phyloP scores from a whole-genome alignment of 2,888 invertebrate genomes.

The Osmoderma eremita region DNA sequence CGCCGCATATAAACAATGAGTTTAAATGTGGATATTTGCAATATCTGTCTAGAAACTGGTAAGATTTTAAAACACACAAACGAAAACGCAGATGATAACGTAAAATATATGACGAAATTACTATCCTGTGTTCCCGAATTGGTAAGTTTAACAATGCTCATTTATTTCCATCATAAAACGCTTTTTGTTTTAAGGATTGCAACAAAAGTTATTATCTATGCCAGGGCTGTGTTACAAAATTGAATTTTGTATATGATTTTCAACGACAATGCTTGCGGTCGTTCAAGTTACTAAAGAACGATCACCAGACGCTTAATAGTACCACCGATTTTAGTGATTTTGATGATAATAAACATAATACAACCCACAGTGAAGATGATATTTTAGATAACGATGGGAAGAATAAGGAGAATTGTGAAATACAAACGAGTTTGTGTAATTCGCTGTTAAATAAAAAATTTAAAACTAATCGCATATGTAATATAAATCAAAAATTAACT shows the following conservation, averaged over 20 bases:
- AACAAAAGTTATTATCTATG: conserved; percentile 50
- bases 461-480: conserved; percentile 25
- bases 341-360: background rate
- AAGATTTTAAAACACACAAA: conserved; percentile 47
- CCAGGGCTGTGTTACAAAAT: conserved; percentile 49
- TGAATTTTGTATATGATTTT: conserved; percentile 54
- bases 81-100: conserved; percentile 46
- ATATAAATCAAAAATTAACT: conserved; percentile 7
- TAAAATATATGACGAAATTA: conserved; percentile 50
- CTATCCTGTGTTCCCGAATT: conserved; percentile 55
- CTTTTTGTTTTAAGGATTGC: conserved; percentile 49
- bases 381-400: background rate
- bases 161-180: background rate
- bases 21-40: conserved; percentile 14
- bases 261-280: conserved; percentile 54
- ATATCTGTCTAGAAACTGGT: conserved; percentile 26
- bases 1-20: conserved; percentile 20
- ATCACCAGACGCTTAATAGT: background rate
- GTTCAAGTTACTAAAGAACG: background rate
- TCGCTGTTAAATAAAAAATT: conserved; percentile 28
- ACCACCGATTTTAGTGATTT: background rate
- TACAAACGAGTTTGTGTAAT: conserved; percentile 7
- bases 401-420: conserved; percentile 21
- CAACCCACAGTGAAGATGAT: background rate
- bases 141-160: conserved; percentile 52